phyloP scores from a whole-genome alignment of 2,113 vertebrate species.

The Macrotus californicus region DNA sequence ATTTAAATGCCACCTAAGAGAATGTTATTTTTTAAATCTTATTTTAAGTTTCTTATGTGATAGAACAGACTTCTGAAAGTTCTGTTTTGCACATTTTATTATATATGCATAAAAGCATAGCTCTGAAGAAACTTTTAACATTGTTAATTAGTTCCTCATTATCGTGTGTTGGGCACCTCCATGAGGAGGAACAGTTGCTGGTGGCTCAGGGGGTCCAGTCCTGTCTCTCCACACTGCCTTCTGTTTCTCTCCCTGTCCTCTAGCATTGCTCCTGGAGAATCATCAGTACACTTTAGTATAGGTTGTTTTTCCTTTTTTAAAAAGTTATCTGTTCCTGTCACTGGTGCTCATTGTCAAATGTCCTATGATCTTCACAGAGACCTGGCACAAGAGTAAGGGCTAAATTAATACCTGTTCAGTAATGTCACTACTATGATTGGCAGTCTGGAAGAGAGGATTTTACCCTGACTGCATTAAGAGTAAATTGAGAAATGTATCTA shows the following conservation, averaged over 20 bases:
- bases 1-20: conserved; percentile 62
- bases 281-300: background rate
- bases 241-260: background rate
- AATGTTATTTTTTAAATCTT: conserved; percentile 40
- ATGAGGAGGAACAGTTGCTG: background rate
- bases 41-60: conserved; percentile 40
- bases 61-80: conserved; percentile 47
- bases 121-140: background rate
- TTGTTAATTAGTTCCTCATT: background rate
- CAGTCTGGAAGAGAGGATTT: background rate
- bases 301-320: background rate
- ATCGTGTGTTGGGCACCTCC: background rate
- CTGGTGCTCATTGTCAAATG: background rate
- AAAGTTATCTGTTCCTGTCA: background rate
- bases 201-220: background rate
- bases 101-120: background rate
- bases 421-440: background rate
- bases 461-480: background rate
- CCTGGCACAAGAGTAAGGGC: background rate
- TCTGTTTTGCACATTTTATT: conserved; percentile 3
- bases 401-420: background rate
- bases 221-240: background rate
- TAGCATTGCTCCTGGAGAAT: background rate
- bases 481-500: background rate
- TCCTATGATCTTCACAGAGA: background rate